Evolutionary conservation across 1,140 invertebrate genomes (phyloP).

Genomic region (Scaptomyza montana): DNA sequence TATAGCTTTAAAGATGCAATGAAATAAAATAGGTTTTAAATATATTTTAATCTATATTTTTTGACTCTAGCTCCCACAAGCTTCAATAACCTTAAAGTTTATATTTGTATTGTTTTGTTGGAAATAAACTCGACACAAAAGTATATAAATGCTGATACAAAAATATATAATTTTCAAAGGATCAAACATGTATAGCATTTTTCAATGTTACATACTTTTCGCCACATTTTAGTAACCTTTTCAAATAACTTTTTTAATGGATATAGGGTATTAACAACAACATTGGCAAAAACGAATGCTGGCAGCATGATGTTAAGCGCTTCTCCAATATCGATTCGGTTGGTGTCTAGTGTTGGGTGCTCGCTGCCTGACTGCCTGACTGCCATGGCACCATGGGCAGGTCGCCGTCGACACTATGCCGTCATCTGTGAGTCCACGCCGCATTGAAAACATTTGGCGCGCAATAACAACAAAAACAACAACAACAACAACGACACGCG

Average conservation of each 20-base stretch:
- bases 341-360: slow-evolving; percentile 28
- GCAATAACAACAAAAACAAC: slow-evolving; percentile 45
- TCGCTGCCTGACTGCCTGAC: neutral
- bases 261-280: slow-evolving; percentile 11
- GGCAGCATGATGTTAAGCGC: slow-evolving; percentile 40
- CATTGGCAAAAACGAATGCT: slow-evolving; percentile 41
- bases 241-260: neutral
- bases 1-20: no score
- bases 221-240: neutral
- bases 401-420: slow-evolving; percentile 53
- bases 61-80: no score
- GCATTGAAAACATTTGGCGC: slow-evolving; percentile 70
- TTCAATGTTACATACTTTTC: no score
- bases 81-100: no score
- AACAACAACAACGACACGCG: slow-evolving; percentile 13
- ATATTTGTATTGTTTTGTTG: no score
- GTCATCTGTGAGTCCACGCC: slow-evolving; percentile 22
- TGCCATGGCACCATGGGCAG: slow-evolving; percentile 45
- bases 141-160: no score
- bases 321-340: slow-evolving; percentile 38
- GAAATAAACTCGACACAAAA: no score
- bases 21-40: no score
- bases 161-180: no score
- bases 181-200: no score
- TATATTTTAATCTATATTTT: no score